Conservation (phyloP, 2,113 vertebrate genomes). For the Notarius lentiginosus region DNA sequence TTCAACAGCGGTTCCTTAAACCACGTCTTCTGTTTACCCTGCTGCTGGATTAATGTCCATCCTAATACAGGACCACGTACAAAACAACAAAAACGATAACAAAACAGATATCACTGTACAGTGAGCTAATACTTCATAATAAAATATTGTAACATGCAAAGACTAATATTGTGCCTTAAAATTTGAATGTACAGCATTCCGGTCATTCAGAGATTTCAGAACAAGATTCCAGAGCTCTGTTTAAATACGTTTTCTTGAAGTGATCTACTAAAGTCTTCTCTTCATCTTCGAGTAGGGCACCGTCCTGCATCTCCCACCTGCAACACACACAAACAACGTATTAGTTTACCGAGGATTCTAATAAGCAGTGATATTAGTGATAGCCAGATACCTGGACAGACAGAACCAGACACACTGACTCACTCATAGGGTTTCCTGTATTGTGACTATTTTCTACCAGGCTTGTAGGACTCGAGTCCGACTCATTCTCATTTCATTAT, state of each 20-base stretch:
- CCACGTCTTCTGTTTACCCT: not conserved
- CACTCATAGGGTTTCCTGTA: too few species aligned
- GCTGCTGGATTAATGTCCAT: not conserved
- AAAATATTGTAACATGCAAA: not conserved
- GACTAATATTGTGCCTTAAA: not conserved
- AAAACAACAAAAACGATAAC: not conserved
- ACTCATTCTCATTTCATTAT: too few species aligned
- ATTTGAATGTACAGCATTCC: not conserved
- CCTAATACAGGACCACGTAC: not conserved
- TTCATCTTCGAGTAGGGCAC: constrained; percentile 79
- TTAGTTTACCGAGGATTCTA: not conserved
- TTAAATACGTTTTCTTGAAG: constrained; percentile 77
- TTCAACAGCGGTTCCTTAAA: not conserved
- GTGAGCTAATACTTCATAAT: not conserved
- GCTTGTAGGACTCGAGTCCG: too few species aligned
- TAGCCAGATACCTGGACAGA: not conserved
- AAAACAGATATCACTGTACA: not conserved
- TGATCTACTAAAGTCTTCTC: constrained; percentile 81
- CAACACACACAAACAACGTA: constrained; percentile 53
- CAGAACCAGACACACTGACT: not conserved
- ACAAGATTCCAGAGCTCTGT: constrained; percentile 50
- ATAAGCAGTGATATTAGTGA: not conserved
- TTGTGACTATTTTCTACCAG: too few species aligned
- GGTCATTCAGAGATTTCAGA: not conserved
- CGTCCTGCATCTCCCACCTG: constrained; percentile 94